phyloP scores from a whole-genome alignment of 2,113 vertebrate species.

The Mesoclemmys tuberculata region DNA sequence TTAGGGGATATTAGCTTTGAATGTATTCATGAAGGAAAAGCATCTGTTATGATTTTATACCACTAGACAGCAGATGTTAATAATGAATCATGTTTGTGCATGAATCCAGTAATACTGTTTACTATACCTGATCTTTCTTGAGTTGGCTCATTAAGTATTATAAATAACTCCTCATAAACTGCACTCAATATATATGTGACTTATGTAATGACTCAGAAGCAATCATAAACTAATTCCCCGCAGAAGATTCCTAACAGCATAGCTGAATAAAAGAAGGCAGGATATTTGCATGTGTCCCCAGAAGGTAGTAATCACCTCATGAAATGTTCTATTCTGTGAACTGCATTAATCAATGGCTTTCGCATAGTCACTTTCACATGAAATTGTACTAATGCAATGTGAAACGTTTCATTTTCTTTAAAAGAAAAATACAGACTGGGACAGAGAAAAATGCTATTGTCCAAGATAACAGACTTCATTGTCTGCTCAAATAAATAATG shows the following conservation, averaged over 20 bases:
- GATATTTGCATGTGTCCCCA: constrained; percentile 26
- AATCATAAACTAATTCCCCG: constrained; percentile 46
- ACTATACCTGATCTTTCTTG: neutral
- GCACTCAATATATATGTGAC: neutral
- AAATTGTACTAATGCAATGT: constrained; percentile 34
- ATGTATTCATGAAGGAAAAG: neutral
- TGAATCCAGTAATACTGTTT: constrained; percentile 26
- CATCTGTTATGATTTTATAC: neutral
- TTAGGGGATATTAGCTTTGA: neutral
- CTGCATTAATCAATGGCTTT: neutral
- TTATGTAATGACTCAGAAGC: constrained; percentile 7
- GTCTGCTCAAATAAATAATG: neutral
- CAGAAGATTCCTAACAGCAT: constrained; percentile 23
- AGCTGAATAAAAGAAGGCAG: constrained; percentile 1
- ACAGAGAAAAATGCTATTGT: neutral
- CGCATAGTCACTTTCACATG: neutral
- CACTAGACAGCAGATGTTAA: neutral
- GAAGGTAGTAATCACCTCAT: constrained; percentile 16
- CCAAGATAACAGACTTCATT: neutral
- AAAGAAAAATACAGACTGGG: neutral
- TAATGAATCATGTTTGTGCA: neutral
- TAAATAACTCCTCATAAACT: constrained; percentile 29
- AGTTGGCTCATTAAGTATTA: constrained; percentile 22
- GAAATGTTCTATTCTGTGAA: neutral
- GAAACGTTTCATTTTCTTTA: constrained; percentile 38